Percentiles rank a stretch among this genome's conserved stretches.
These are phyloP conservation scores for Drosophila parabipectinata DNA, from an alignment of 1,140 invertebrate genomes.

Conservation along the genomic window DNA sequence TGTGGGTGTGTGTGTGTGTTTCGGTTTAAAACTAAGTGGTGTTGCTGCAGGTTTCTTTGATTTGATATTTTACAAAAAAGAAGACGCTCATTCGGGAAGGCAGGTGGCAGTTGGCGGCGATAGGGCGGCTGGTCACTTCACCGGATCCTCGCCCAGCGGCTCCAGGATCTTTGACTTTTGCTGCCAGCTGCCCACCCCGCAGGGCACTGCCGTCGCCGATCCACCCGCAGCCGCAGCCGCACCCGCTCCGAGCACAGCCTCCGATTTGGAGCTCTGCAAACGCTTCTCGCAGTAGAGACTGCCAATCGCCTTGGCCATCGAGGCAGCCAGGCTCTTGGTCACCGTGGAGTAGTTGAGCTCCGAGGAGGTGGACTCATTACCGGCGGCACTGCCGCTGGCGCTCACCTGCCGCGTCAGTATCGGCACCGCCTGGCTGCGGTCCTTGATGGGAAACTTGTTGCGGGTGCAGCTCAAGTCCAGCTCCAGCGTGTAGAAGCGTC, in stretches of 20 bases:
- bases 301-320: slow-evolving; percentile 69
- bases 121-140: slow-evolving; percentile 25
- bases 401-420: slow-evolving; percentile 29
- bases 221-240: neutral
- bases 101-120: slow-evolving; percentile 1
- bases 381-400: neutral
- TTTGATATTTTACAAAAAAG: slow-evolving; percentile 43
- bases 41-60: slow-evolving; percentile 29
- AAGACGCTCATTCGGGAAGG: slow-evolving; percentile 17
- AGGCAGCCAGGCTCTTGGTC: slow-evolving; percentile 74
- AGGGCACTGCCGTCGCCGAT: neutral
- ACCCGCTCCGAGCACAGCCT: slow-evolving; percentile 52
- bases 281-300: slow-evolving; percentile 80
- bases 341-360: slow-evolving; percentile 31
- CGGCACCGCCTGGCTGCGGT: slow-evolving; percentile 53
- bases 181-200: slow-evolving; percentile 8
- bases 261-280: slow-evolving; percentile 75
- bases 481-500: slow-evolving; percentile 79
- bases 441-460: slow-evolving; percentile 83
- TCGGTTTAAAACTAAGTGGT: slow-evolving; percentile 25
- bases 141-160: slow-evolving; percentile 12
- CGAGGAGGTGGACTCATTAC: neutral
- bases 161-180: slow-evolving; percentile 15
- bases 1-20: slow-evolving; percentile 1
- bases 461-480: slow-evolving; percentile 82